phyloP scores from a whole-genome alignment of 2,113 vertebrate species.

The Syrmaticus mikado region DNA sequence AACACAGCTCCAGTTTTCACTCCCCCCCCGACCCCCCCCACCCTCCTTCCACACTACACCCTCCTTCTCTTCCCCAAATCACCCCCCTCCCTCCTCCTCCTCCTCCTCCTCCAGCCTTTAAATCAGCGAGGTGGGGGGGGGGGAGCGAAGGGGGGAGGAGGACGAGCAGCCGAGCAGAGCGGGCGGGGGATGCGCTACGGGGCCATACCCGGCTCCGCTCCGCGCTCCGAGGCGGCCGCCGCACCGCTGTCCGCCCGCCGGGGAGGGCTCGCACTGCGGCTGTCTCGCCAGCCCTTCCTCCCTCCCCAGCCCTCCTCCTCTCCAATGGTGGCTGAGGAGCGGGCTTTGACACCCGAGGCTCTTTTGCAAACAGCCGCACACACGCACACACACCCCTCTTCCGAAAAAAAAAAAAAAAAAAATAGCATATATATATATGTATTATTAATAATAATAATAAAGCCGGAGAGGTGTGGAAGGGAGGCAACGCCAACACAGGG shows the following conservation, averaged over 20 bases:
- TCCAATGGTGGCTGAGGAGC: constrained; percentile 45
- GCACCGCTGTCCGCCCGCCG: constrained; percentile 20
- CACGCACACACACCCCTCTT: not conserved
- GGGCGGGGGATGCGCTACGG: constrained; percentile 30
- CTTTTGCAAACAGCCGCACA: not conserved
- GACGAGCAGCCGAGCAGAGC: not conserved
- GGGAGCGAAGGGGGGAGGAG: too few relatives aligned
- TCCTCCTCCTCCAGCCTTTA: not conserved
- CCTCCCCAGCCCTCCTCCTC: not conserved
- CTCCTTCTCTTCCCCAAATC: not conserved
- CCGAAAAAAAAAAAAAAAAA: not conserved
- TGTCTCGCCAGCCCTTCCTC: constrained; percentile 59
- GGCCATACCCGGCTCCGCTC: constrained; percentile 12
- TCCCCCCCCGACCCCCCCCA: not conserved
- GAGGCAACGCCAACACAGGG: not conserved
- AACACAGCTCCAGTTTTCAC: not conserved
- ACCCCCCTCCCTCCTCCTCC: not conserved
- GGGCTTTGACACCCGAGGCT: constrained; percentile 44
- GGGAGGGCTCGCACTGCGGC: constrained; percentile 55
- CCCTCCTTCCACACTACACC: not conserved
- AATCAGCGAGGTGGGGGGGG: not conserved
- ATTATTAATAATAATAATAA: not conserved
- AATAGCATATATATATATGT: too few relatives aligned
- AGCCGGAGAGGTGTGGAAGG: not conserved
- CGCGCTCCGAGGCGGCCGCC: not conserved